A percentile compares a stretch with the other conserved stretches of the same genome.
phyloP scores from a whole-genome alignment of 2,888 invertebrate genomes.

The Euzetes globulus region DNA sequence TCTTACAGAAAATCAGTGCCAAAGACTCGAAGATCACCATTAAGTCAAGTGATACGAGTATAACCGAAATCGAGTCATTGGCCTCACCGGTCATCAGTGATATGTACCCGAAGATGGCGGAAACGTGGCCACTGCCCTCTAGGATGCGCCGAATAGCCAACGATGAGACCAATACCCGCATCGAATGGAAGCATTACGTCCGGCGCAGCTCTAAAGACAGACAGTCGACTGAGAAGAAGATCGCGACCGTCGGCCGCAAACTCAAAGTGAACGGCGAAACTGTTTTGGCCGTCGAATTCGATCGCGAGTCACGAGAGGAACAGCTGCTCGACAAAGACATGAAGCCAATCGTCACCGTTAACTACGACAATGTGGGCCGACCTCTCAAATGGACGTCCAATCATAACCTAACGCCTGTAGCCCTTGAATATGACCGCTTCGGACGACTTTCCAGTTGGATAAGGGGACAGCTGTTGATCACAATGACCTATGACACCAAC shows the following conservation, averaged over 20 bases:
- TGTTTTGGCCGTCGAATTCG: conserved; percentile 82
- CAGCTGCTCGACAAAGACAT: conserved; percentile 78
- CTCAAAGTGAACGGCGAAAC: conserved; percentile 76
- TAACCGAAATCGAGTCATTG: conserved; percentile 41
- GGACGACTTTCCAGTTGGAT: conserved; percentile 81
- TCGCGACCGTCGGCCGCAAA: conserved; percentile 26
- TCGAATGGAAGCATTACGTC: conserved; percentile 49
- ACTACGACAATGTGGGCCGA: conserved; percentile 79
- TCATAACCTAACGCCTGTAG: conserved; percentile 64
- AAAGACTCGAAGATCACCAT: conserved; percentile 39
- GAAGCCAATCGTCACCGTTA: conserved; percentile 71
- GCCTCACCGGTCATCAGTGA: conserved; percentile 40
- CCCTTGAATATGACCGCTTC: conserved; percentile 72
- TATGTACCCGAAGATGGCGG: conserved; percentile 39
- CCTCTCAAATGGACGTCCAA: conserved; percentile 69
- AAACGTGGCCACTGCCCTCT: conserved; percentile 40
- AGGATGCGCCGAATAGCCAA: conserved; percentile 38
- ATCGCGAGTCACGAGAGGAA: conserved; percentile 80
- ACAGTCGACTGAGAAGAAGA: background rate
- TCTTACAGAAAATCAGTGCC: conserved; percentile 35
- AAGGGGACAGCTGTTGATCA: conserved; percentile 62
- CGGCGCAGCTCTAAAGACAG: conserved; percentile 43
- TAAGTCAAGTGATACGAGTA: conserved; percentile 39
- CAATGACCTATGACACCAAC: conserved; percentile 74
- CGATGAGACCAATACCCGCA: conserved; percentile 45